Base-by-base conservation (phyloP, 2,797 vertebrate species). In the Dipus sagitta region DNA sequence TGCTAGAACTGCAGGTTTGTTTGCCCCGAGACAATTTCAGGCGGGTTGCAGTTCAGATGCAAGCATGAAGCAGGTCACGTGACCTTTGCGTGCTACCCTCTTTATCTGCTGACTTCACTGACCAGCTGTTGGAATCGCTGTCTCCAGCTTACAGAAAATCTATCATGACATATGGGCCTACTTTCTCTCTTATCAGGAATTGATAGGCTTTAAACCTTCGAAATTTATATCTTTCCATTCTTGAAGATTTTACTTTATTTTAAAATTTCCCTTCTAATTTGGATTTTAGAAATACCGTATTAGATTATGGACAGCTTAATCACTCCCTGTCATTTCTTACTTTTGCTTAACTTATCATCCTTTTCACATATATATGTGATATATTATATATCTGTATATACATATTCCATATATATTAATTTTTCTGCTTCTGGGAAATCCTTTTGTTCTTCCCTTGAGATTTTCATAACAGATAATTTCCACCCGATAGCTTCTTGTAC, bases 41-140 rank as follows among this genome's bases (percentile, higher is more conserved):
- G 18, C 54, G 76, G 72, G 32, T 72, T 58, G 72, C 32, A 32
- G 2, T 91, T 86, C 79, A 92, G 89, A 87, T 86, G 78, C 24
- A 47, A 28, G 28, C 70, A 12, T 88, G 75, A 86, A 30, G 80
- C 52, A 80, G 20, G 65, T 71, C 65, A 52, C 75, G n/a, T 91
- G 34, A 88, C 64, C 64, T 68, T 76, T 67, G 5, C 47, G 38
- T 68, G 3, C 52, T 90, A 54, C 52, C 54, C 34, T 92, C 71
- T 80, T 78, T 52, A 0, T 74, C 86, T 72, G n/a, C 34, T 62
- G 38, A 80, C 65, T 75, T 65, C 60, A 70, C 32, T n/a, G 38
- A 38, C 62, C 81, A n/a, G 26, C 32, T 80, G 84, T 60, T 71
- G 42, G 5, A 30, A 87, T 72, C 47, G 58, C 13, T 78, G 2